Base-by-base conservation (phyloP, 2,888 invertebrate genomes). In the Ommatoiulus sabulosus region DNA sequence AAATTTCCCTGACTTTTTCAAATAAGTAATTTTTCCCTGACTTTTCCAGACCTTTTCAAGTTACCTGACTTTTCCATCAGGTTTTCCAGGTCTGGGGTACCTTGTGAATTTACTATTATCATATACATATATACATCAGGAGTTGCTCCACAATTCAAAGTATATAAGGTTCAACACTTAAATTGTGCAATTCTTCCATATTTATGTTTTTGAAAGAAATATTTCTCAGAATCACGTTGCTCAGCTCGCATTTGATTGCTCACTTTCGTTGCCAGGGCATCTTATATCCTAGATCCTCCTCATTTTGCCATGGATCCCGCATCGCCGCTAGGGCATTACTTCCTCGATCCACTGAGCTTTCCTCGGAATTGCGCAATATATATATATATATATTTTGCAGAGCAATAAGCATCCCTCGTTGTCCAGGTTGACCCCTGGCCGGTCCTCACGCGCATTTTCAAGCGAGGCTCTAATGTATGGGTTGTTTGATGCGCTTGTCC, bases 401-500 rank as follows among this genome's bases (percentile, higher is more conserved):
- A 52, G 52, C 12, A 8, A 24, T 63, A 2, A 5, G 17, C 63
- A n/a, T n/a, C 17, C 63, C 63, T 17, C 15, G 35, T 20, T 24
- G 80, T 10, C 35, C 80, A 35, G n/a, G 24, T 7, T 72, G 72
- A 24, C 72, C 72, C 72, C 72, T 72, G 72, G 24, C 72, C 72
- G 72, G 72, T 72, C 80, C 20, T 8, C 35, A 80, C 35, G 35
- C 5, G 80, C 24, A 72, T 63, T 63, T 63, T n/a, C 63, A 17
- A 63, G 63, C n/a, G 63, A 63, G n/a, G 63, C 72, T 72, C 5
- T 80, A 80, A 80, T 24, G 80, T 35, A 20, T 35, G 80, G 80
- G 20, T 80, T 80, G 35, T 80, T 80, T 80, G 80, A 24, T 80
- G 80, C 80, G 80, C 80, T 35, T 24, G 35, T 80, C 80, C 80